A percentile compares a stretch with the other conserved stretches of the same genome.
Evolutionary conservation across 1,140 invertebrate genomes (phyloP).

Genomic region (Dinoponera quadriceps): DNA sequence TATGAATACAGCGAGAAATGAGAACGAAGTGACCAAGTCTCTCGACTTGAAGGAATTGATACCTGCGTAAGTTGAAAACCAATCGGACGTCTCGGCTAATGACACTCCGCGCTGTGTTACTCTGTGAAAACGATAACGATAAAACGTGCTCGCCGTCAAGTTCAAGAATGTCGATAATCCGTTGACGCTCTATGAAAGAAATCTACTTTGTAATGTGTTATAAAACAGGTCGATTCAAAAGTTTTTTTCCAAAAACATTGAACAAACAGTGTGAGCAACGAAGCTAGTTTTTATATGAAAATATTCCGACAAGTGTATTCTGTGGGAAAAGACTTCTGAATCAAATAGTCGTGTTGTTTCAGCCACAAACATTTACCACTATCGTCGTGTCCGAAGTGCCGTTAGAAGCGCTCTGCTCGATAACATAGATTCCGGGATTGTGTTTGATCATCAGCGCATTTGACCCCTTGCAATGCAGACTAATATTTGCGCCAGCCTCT

Average conservation of each 20-base stretch:
- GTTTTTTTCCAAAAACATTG: too few relatives aligned
- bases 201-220: conserved; percentile 1
- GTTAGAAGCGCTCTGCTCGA: conserved; percentile 60
- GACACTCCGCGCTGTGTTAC: conserved; percentile 68
- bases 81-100: conserved; percentile 68
- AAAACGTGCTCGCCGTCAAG: conserved; percentile 51
- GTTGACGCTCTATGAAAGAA: conserved; percentile 56
- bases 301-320: too few relatives aligned
- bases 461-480: conserved; percentile 71
- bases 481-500: conserved; percentile 65
- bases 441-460: conserved; percentile 70
- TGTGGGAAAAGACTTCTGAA: too few relatives aligned
- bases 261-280: background rate
- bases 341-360: background rate
- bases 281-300: too few relatives aligned
- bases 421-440: conserved; percentile 74
- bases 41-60: conserved; percentile 2
- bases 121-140: conserved; percentile 69
- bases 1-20: background rate
- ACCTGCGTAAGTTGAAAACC: conserved; percentile 73
- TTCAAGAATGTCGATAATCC: conserved; percentile 51
- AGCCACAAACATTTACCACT: conserved; percentile 60
- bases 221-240: background rate
- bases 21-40: too few relatives aligned
- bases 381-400: conserved; percentile 26